Evolutionary conservation across 1,140 invertebrate species (phyloP), one percentile per base, ranked within the genome.

Genomic region (Formica exsecta): DNA sequence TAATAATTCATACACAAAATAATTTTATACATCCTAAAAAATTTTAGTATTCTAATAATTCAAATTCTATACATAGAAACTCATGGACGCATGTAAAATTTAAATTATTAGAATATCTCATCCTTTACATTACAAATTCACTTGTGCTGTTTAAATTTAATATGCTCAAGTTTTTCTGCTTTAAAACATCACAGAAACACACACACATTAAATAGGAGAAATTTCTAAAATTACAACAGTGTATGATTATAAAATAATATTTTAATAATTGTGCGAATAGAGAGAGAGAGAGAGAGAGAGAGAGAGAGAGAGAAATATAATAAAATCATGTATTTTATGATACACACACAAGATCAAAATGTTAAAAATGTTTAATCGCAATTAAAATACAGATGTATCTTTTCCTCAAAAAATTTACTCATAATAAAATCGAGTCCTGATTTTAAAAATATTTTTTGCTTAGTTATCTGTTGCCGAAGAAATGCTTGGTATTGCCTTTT

Each of bases 391-490:
- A 51, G 29, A 36, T n/a, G n/a, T 13, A 41, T 64, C 9, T 77
- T 19, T 51, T 4, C 11, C 9, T 44, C 9, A 22, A 9, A 44
- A 32, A 32, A 22, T 38, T 61, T 41, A 41, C 61, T 57, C 44
- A 4, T 13, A 3, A 25, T 48, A 59, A 70, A 57, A 65, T 36
- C 62, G 13, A 64, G 11, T 38, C 7, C 16, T 7, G 16, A 19
- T 77, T 44, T 77, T 76, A 65, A 65, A 48, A 65, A 77, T 25
- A 32, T 41, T 38, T 41, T 80, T 51, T 36, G 1, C 11, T 11
- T 16, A 22, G 19, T 32, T 73, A 22, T 81, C 71, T 25, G 22
- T 73, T 85, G 77, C 48, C 66, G 38, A 85, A 64, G 41, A 9
- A 44, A 71, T 25, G 61, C 41, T 64, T 36, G 32, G n/a, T 66